phyloP scores from a whole-genome alignment of 2,797 vertebrate genomes.

The Sebastolobus alascanus region DNA sequence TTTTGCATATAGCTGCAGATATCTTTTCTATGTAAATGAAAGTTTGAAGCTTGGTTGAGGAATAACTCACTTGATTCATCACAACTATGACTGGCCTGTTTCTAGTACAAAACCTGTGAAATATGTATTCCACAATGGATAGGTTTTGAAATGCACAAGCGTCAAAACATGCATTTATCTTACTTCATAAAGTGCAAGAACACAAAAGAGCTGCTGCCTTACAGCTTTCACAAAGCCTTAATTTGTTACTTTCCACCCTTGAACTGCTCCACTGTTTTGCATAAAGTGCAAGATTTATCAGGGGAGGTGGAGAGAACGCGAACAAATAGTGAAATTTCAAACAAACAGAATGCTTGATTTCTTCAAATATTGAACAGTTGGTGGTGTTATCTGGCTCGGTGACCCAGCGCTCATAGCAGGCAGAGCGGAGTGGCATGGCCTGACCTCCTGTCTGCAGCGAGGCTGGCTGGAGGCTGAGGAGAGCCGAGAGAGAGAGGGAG shows the following conservation, averaged over 20 bases:
- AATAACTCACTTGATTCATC: slow-evolving; percentile 16
- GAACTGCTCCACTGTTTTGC: slow-evolving; percentile 68
- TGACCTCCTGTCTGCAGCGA: slow-evolving; percentile 82
- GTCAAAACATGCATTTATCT: slow-evolving; percentile 41
- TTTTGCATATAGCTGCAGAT: slow-evolving; percentile 18
- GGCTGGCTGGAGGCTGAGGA: slow-evolving; percentile 78
- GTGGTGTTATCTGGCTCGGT: slow-evolving; percentile 82
- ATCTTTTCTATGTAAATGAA: slow-evolving; percentile 23
- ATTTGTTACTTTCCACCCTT: slow-evolving; percentile 72
- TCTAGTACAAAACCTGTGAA: slow-evolving; percentile 16
- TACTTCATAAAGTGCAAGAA: slow-evolving; percentile 27
- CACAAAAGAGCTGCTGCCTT: slow-evolving; percentile 43
- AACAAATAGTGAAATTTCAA: slow-evolving; percentile 73
- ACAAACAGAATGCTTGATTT: slow-evolving; percentile 81
- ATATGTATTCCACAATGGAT: slow-evolving; percentile 7
- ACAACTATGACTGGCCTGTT: neutral
- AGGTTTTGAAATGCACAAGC: slow-evolving; percentile 31
- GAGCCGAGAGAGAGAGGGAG: slow-evolving; percentile 68
- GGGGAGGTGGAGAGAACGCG: slow-evolving; percentile 54
- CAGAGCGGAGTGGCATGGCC: slow-evolving; percentile 82
- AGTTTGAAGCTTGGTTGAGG: slow-evolving; percentile 15
- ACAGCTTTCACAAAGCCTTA: slow-evolving; percentile 50
- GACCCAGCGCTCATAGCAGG: slow-evolving; percentile 81
- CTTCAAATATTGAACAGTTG: slow-evolving; percentile 85
- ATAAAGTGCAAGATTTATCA: slow-evolving; percentile 69